Conservation (phyloP, 2,888 invertebrate genomes). For the Pemphredon lugubris region DNA sequence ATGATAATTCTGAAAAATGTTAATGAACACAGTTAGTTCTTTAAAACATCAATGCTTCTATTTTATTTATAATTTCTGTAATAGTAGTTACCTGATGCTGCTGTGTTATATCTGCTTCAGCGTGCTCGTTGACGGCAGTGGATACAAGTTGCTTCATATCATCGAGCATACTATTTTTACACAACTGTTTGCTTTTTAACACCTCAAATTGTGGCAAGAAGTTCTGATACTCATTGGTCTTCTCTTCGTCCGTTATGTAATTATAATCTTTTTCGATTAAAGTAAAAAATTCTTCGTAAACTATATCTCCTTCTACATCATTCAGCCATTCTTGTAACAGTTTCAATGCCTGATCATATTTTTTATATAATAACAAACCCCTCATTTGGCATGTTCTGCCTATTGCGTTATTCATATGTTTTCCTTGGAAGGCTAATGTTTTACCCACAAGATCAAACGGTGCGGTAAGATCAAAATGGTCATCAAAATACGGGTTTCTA, state of each 20-base stretch:
- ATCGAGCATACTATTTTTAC: slow-evolving; percentile 79
- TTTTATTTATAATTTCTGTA: too few species aligned
- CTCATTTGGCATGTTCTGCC: slow-evolving; percentile 84
- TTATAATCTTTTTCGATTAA: slow-evolving; percentile 78
- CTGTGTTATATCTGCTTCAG: slow-evolving; percentile 83
- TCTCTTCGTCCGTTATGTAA: slow-evolving; percentile 68
- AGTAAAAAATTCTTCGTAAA: slow-evolving; percentile 80
- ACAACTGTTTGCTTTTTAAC: slow-evolving; percentile 50
- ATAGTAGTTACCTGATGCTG: slow-evolving; percentile 82
- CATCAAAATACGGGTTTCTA: slow-evolving; percentile 92
- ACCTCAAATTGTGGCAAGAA: slow-evolving; percentile 17
- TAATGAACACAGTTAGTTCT: too few species aligned
- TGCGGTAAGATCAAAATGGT: slow-evolving; percentile 93
- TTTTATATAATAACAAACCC: slow-evolving; percentile 86
- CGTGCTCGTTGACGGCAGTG: slow-evolving; percentile 83
- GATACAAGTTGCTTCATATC: slow-evolving; percentile 83
- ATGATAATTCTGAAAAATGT: slow-evolving; percentile 81
- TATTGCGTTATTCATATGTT: slow-evolving; percentile 81
- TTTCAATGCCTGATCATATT: slow-evolving; percentile 83
- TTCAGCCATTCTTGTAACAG: slow-evolving; percentile 73
- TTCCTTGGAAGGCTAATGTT: slow-evolving; percentile 87
- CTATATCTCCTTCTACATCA: slow-evolving; percentile 66
- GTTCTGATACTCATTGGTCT: slow-evolving; percentile 72
- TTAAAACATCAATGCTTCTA: too few species aligned
- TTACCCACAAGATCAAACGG: slow-evolving; percentile 90